Evolutionary conservation across 1,140 invertebrate species (phyloP).

Genomic region (Bacillus rossius): DNA sequence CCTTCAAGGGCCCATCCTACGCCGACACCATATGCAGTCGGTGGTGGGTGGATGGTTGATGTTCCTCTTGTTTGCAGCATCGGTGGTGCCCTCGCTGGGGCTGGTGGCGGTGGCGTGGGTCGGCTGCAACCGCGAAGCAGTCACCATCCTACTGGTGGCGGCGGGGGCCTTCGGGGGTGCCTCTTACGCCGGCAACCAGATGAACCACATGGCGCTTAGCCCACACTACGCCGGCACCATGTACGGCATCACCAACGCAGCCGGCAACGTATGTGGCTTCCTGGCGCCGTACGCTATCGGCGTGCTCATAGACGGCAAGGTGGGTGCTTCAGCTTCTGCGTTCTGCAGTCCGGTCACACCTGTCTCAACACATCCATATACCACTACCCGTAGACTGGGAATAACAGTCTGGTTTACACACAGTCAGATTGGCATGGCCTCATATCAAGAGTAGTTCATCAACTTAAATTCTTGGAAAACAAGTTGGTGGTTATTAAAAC

Average conservation of each 20-base stretch:
- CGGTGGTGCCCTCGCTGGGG: conserved; percentile 65
- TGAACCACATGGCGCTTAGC: conserved; percentile 85
- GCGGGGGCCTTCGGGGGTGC: conserved; percentile 67
- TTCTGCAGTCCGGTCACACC: too few species aligned
- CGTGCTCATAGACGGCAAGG: conserved; percentile 32
- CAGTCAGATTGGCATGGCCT: too few species aligned
- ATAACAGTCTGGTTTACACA: too few species aligned
- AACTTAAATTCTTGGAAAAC: too few species aligned
- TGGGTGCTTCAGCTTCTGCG: background rate
- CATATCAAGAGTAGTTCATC: too few species aligned
- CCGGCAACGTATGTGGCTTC: conserved; percentile 81
- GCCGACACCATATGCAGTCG: too few species aligned
- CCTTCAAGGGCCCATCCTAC: conserved; percentile 66
- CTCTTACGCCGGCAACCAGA: conserved; percentile 71
- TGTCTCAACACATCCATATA: too few species aligned
- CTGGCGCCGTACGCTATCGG: conserved; percentile 77
- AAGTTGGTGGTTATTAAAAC: too few species aligned
- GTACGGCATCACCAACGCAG: conserved; percentile 85
- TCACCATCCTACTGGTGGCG: conserved; percentile 63
- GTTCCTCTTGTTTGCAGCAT: conserved; percentile 41
- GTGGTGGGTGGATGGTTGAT: too few species aligned
- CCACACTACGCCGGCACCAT: conserved; percentile 80
- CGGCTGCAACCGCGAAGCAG: conserved; percentile 62
- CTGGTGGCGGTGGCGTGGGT: conserved; percentile 70
- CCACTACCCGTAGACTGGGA: too few species aligned